Evolutionary conservation across 1,140 invertebrate species (phyloP), one percentile per base, ranked within the genome.

Genomic region (Chymomyza costata): DNA sequence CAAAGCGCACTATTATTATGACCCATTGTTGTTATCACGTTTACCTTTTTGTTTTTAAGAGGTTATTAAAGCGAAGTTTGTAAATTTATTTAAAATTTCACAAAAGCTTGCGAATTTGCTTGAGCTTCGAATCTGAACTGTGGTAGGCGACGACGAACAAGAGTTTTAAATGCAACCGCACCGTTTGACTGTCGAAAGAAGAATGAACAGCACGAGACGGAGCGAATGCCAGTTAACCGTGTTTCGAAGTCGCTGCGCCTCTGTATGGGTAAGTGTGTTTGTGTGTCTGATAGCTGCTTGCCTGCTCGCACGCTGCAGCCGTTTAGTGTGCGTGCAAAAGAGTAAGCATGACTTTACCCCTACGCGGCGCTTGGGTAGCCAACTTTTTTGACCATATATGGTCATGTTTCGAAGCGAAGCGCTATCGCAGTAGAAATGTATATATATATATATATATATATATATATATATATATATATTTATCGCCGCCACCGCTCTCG

Each of bases 351-450:
- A 67, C 3, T 25, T 25, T 25, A 25, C 21, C 21, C 21, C 17
- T 34, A 13, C 1, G 5, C 10, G 6, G 11, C 11, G 46, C 48
- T 48, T 63, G 48, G 49, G 43, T 63, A 59, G 64, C 60, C 45
- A 82, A 62, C 41, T 84, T 84, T 84, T 82, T 73, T 84, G 82
- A 81, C 82, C 82, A 84, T 84, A 84, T 84, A 84, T 84, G 82
- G 82, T 76, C 82, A 84, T 84, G 82, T 84, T 84, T 84, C 54
- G 56, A 56, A 63, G 69, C 70, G 70, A 80, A 62, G 47, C 54
- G 53, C 48, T 45, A 38, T 18, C 38, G 39, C 45, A 15, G 40
- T 39, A 67, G 60, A 63, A 61, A 44, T 28, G 16, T 28, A 15
- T 13, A 25, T 28, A 15, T 11, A 31, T 14, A 31, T 2, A 17